Conservation (phyloP, 1,140 invertebrate species). For the Aphelenchoides besseyi region DNA sequence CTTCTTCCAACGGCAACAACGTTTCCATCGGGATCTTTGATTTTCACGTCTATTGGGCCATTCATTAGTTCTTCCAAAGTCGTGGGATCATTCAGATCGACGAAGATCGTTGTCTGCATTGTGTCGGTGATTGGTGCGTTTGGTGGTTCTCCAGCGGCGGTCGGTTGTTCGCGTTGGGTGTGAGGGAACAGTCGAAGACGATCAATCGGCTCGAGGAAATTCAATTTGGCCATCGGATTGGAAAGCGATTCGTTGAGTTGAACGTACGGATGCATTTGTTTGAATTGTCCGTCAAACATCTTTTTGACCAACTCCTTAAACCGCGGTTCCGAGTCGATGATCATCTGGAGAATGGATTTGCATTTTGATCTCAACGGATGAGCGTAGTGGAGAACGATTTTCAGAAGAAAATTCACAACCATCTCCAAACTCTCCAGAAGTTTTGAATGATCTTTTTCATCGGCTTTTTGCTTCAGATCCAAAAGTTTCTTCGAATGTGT, state of each 20-base stretch:
- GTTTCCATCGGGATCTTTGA: neutral
- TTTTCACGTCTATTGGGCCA: neutral
- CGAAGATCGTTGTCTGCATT: neutral
- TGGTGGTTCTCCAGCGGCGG: neutral
- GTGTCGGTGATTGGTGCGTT: neutral
- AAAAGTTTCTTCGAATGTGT: neutral
- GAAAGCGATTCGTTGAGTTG: neutral
- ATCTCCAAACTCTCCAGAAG: neutral
- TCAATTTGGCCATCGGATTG: neutral
- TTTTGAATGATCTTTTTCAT: too few relatives aligned
- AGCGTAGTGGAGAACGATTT: neutral
- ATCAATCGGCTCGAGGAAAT: neutral
- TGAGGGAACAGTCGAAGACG: neutral
- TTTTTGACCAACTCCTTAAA: neutral
- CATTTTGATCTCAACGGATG: neutral
- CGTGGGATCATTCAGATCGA: neutral
- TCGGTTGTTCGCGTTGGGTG: neutral
- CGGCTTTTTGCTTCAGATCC: neutral
- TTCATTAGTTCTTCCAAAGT: neutral
- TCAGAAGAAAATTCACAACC: neutral
- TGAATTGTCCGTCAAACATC: neutral
- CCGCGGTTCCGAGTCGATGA: neutral
- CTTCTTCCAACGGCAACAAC: neutral
- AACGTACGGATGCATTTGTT: conserved; percentile 2
- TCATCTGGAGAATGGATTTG: neutral